Conservation (phyloP, 2,113 vertebrate genomes). For the Phrynosoma platyrhinos region DNA sequence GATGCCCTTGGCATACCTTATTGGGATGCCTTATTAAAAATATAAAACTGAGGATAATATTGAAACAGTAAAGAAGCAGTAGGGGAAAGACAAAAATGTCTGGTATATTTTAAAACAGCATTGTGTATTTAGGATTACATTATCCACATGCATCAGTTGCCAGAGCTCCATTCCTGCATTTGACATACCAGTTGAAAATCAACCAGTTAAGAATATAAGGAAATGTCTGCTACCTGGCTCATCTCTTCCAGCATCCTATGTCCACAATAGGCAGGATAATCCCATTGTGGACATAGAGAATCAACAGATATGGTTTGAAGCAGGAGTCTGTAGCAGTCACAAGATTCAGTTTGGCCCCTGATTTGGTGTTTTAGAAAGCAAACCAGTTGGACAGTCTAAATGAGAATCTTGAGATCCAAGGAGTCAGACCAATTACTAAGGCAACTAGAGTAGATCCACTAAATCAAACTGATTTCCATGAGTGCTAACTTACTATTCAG, state of each 20-base stretch:
- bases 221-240: background rate
- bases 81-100: background rate
- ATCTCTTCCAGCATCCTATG: background rate
- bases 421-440: too few relatives aligned
- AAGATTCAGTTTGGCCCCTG: too few relatives aligned
- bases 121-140: background rate
- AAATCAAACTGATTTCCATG: too few relatives aligned
- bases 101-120: background rate
- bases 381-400: too few relatives aligned
- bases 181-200: background rate
- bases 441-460: too few relatives aligned
- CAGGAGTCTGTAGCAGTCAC: too few relatives aligned
- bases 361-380: too few relatives aligned
- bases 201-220: background rate
- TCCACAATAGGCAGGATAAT: background rate
- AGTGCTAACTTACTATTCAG: too few relatives aligned
- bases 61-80: background rate
- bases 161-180: background rate
- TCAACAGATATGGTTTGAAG: background rate
- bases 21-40: conserved; percentile 6
- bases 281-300: background rate
- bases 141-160: background rate
- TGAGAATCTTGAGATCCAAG: too few relatives aligned
- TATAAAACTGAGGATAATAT: background rate
- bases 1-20: conserved; percentile 8